These are phyloP conservation scores for Peucedramus taeniatus DNA, from an alignment of 2,113 vertebrate species.

Conservation along the genomic window DNA sequence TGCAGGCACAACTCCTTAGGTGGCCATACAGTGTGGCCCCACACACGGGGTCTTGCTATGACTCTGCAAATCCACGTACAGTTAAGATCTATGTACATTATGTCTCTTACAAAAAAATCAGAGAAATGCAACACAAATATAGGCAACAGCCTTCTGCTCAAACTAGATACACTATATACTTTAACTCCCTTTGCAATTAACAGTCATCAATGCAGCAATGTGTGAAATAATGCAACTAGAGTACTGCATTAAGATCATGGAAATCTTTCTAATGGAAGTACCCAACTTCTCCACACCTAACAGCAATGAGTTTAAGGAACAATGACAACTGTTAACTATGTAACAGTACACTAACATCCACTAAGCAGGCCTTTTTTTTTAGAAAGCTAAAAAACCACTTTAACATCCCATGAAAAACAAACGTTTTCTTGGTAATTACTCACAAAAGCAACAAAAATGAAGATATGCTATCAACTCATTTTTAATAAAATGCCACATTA, in stretches of 20 bases:
- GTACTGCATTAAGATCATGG: not conserved
- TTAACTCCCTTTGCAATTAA: not conserved
- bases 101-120: not conserved
- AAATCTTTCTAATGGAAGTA: not conserved
- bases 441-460: not conserved
- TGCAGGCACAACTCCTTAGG: not conserved
- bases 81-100: not conserved
- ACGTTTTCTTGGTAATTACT: not conserved
- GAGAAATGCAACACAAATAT: not conserved
- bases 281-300: not conserved
- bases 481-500: not conserved
- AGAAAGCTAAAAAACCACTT: not conserved
- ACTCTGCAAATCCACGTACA: not conserved
- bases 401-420: not conserved
- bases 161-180: not conserved
- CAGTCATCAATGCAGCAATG: not conserved
- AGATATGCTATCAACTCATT: not conserved
- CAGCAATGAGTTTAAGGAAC: not conserved
- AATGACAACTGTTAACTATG: not conserved
- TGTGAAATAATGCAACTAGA: not conserved
- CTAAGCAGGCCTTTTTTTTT: not conserved
- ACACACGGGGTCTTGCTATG: not conserved
- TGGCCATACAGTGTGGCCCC: rapidly evolving
- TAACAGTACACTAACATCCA: not conserved
- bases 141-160: not conserved